Base-by-base conservation (phyloP, 1,140 invertebrate genomes). In the Trachymyrmex septentrionalis region DNA sequence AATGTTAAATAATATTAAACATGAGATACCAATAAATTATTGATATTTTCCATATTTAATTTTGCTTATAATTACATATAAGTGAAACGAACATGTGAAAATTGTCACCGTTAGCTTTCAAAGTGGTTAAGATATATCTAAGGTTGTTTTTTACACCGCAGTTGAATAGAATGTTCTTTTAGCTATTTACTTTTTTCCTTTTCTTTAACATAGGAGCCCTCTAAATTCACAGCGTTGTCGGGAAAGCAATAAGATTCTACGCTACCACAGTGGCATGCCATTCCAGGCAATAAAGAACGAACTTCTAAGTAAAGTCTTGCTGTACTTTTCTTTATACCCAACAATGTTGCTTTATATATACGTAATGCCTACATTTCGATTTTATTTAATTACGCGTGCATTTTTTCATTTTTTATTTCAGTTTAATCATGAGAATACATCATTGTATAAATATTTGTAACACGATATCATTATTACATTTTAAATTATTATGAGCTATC, bases 161-260 rank as follows among this genome's bases (percentile, higher is more conserved):
- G n/a, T 61, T 50, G 69, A 50, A 75, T 63, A 84, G 80, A 84
- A 84, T 75, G 69, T 84, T 84, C 55, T 73, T 84, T 84, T 84
- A 84, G 69, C 57, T 50, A 73, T 59, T 73, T 73, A 21, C 24
- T 34, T 73, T 61, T 63, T 63, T 63, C 59, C 44, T 50, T 84
- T 84, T 63, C 38, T 75, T 84, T 38, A 67, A 34, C 61, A 30
- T 53, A 7, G 21, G n/a, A 73, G 24, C 73, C 19, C 55, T 61
- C 55, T 73, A 50, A 84, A 84, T 84, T 75, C 38, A 69, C 66
- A 73, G 24, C 55, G 30, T 55, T 84, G 55, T 73, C 80, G 69
- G 72, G 16, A 84, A 75, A 84, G 69, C 80, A 84, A 84, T 84
- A 84, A 84, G 80, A 84, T 75, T 73, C 69, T 67, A 48, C 14